phyloP scores from a whole-genome alignment of 2,888 invertebrate genomes.

The Mythimna ferrago region DNA sequence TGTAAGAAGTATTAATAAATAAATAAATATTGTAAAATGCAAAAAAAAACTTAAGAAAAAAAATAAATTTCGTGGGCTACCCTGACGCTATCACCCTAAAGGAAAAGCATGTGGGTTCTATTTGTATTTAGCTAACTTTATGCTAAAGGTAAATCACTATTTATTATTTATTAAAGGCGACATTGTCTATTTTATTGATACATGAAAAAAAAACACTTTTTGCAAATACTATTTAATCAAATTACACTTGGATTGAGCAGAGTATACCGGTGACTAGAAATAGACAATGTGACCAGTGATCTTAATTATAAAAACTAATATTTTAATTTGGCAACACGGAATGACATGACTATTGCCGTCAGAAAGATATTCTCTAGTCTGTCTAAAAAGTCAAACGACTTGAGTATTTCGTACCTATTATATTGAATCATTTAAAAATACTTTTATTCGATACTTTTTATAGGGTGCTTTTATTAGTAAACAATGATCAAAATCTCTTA shows the following conservation, averaged over 20 bases:
- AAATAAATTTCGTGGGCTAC: too few species aligned
- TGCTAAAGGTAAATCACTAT: not conserved
- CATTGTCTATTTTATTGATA: conserved; percentile 54
- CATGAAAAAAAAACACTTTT: not conserved
- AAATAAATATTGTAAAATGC: too few species aligned
- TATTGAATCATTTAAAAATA: too few species aligned
- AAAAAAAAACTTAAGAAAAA: too few species aligned
- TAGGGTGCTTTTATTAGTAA: too few species aligned
- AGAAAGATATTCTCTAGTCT: conserved; percentile 17
- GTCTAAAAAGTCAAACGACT: too few species aligned
- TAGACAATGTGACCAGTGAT: conserved; percentile 56
- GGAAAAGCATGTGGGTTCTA: not conserved
- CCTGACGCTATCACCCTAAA: too few species aligned
- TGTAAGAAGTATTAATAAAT: too few species aligned
- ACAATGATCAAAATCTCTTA: too few species aligned
- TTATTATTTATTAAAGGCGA: conserved; percentile 28
- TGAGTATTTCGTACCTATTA: too few species aligned
- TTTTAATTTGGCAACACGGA: conserved; percentile 54
- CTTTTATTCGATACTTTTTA: too few species aligned
- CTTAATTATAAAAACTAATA: conserved; percentile 14
- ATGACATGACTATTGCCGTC: conserved; percentile 35
- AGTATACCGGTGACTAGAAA: conserved; percentile 57
- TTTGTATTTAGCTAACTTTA: not conserved
- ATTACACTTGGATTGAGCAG: conserved; percentile 25
- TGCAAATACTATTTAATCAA: conserved; percentile 3